Base-by-base conservation (phyloP, 2,113 vertebrate species). In the Sphaerodactylus townsendi region DNA sequence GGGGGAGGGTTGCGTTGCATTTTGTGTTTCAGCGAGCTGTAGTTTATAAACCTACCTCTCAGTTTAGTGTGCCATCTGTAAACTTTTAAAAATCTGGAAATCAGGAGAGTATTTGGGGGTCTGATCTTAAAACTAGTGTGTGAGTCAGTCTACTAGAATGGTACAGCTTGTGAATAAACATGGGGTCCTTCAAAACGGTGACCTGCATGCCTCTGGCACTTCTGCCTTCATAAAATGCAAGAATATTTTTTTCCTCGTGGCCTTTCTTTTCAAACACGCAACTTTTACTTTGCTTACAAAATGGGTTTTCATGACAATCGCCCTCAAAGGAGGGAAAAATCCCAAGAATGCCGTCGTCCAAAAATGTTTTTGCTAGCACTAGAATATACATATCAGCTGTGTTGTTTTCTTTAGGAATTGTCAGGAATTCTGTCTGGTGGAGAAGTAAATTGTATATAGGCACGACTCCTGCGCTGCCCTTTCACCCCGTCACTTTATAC, bases 401-500 rank as follows among this genome's bases (percentile, higher is more conserved):
- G 89, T 84, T 96, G 94, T 96, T 96, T 97, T 96, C 94, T 94
- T 96, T 96, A 95, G 94, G 91, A 89, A 78, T 93, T 92, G 94
- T 93, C 93, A 95, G 95, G 97, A 97, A 97, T 97, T 94, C 90
- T 89, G 81, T 91, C 92, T 91, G 92, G 79, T 88, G 68, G 89
- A 71, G 86, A n/a, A 94, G 85, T 92, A 89, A 93, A 92, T 93
- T 93, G 94, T 94, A 91, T 90, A 81, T 95, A 97, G 97, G 97
- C 97, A 96, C 95, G 96, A 96, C 97, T 98, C 97, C 96, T 96
- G 85, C 90, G 93, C 93, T 99, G 98, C 97, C 98, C 99, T 98
- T 98, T 99, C 98, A 98, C 99, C 99, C 92, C 96, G 78, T 92
- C 95, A 96, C 97, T 97, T 96, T 98, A 97, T 97, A 94, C 97